Conservation (phyloP, 2,888 invertebrate species). For the Drosophila mulleri region DNA sequence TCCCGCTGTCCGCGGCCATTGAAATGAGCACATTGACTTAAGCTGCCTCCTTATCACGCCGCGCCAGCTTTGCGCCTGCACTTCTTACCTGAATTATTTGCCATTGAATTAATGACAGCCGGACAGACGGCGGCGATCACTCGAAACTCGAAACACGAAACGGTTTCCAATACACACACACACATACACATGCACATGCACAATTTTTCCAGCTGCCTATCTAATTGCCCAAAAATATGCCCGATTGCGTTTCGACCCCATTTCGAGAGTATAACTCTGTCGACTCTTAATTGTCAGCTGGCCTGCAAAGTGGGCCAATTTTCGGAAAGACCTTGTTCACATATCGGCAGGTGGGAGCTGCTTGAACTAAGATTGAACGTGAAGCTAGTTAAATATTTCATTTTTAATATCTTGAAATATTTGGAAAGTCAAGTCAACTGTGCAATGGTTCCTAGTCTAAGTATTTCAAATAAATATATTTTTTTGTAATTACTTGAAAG, state of each 20-base stretch:
- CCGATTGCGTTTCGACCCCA: constrained; percentile 37
- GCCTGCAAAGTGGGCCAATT: constrained; percentile 1
- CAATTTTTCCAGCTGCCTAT: constrained; percentile 16
- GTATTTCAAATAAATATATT: too few relatives aligned
- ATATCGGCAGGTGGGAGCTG: neutral
- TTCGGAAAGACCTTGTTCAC: constrained; percentile 2
- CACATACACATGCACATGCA: neutral
- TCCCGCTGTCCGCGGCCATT: constrained; percentile 64
- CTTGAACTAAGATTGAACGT: neutral
- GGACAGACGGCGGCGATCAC: constrained; percentile 13
- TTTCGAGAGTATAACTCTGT: constrained; percentile 9
- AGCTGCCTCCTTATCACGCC: constrained; percentile 62
- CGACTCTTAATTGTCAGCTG: neutral
- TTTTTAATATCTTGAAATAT: neutral
- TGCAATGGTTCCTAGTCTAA: too few relatives aligned
- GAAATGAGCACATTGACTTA: constrained; percentile 77
- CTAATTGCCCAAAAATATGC: constrained; percentile 31
- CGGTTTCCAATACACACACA: constrained; percentile 22
- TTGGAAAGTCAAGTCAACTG: too few relatives aligned
- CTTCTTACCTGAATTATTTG: constrained; percentile 55
- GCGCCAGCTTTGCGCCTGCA: constrained; percentile 52
- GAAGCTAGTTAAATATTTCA: neutral
- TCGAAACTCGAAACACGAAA: constrained; percentile 6
- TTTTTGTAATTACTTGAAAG: too few relatives aligned
- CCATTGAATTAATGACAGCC: constrained; percentile 48